Percentiles rank a stretch among this genome's conserved stretches.
phyloP scores from a whole-genome alignment of 2,113 vertebrate species.

The Proterorhinus semilunaris region DNA sequence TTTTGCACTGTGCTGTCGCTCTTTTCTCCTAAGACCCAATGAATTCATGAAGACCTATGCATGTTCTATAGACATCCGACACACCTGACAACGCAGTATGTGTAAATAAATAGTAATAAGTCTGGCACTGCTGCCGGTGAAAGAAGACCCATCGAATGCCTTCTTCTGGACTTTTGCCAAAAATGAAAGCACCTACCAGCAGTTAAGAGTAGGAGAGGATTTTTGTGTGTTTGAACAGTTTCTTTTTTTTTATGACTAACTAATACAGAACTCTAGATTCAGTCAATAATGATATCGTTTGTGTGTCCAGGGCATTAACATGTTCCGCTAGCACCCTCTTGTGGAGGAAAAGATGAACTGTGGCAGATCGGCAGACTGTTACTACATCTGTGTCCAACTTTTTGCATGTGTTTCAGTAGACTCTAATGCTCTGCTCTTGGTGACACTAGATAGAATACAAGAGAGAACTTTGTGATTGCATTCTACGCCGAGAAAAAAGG shows the following conservation, averaged over 20 bases:
- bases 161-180: constrained; percentile 69
- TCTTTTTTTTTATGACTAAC: constrained; percentile 46
- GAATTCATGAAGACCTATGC: constrained; percentile 73
- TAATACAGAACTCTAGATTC: constrained; percentile 53
- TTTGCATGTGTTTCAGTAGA: constrained; percentile 64
- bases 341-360: constrained; percentile 39
- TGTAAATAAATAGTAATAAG: constrained; percentile 64
- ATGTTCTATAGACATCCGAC: constrained; percentile 75
- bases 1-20: constrained; percentile 69
- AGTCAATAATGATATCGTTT: constrained; percentile 51
- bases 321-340: constrained; percentile 56
- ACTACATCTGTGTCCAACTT: constrained; percentile 33
- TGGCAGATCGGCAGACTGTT: constrained; percentile 29
- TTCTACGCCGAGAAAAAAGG: constrained; percentile 39
- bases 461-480: constrained; percentile 51
- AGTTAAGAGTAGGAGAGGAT: constrained; percentile 67
- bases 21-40: constrained; percentile 35
- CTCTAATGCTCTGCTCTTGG: constrained; percentile 53
- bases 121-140: constrained; percentile 42
- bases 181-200: constrained; percentile 67
- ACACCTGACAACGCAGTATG: constrained; percentile 59
- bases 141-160: constrained; percentile 52
- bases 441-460: constrained; percentile 35
- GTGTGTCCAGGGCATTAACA: constrained; percentile 45
- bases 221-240: constrained; percentile 43